Conservation (phyloP, 2,797 vertebrate species). For the Toxotes lorentzi region DNA sequence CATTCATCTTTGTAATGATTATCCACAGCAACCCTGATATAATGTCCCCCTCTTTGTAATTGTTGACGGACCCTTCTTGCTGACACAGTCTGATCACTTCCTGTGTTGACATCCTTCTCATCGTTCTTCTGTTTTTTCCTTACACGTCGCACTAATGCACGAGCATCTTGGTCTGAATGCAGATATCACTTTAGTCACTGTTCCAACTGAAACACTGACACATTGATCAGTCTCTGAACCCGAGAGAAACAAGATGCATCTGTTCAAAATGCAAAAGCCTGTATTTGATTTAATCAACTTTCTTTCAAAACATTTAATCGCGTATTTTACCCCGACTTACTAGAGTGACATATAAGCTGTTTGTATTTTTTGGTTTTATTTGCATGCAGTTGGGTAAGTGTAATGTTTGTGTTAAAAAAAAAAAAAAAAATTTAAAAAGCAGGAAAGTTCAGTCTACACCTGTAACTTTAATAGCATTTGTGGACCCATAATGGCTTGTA, state of each 20-base stretch:
- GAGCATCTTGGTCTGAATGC: not conserved
- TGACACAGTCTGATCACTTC: too few species aligned
- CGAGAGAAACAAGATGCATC: slow-evolving; percentile 17
- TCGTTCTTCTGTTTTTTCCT: not conserved
- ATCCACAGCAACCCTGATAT: too few species aligned
- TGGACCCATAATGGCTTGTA: slow-evolving; percentile 34
- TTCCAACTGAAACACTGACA: not conserved
- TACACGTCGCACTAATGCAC: not conserved
- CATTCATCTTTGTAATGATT: too few species aligned
- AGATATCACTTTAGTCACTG: not conserved
- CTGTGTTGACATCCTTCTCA: not conserved
- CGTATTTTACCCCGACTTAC: not conserved
- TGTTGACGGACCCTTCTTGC: not conserved
- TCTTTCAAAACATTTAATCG: slow-evolving; percentile 6
- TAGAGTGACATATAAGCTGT: slow-evolving; percentile 6
- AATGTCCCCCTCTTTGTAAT: not conserved
- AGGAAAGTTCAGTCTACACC: not conserved
- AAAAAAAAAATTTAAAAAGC: not conserved
- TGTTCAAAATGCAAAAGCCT: not conserved
- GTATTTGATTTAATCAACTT: slow-evolving; percentile 39
- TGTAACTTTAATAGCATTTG: slow-evolving; percentile 14
- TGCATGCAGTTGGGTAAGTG: not conserved
- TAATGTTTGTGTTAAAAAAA: not conserved
- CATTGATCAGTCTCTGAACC: not conserved
- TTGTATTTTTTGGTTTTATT: not conserved